Evolutionary conservation across 2,113 vertebrate species (phyloP), one percentile per base, ranked within the genome.

Genomic region (Boleophthalmus pectinirostris): DNA sequence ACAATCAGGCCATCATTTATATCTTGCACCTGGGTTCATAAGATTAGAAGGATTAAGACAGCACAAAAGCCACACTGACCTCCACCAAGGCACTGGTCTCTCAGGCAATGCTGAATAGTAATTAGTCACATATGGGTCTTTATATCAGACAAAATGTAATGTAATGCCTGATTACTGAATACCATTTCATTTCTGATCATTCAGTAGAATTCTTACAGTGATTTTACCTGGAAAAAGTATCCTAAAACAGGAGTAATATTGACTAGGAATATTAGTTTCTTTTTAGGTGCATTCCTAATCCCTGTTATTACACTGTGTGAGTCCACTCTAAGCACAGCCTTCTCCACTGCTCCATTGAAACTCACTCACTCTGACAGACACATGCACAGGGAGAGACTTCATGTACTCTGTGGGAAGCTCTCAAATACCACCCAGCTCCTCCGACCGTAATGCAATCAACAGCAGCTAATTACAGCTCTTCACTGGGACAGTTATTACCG

Each of bases 401-500:
- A 78, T 65, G 33, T 60, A 38, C n/a, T 2, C 25, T 58, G 65
- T 38, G 1, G 69, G 58, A 79, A 69, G 72, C 66, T 58, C 75
- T 66, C 61, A 18, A 57, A 70, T 33, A 49, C 68, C 63, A 75
- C 65, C 69, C 64, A 67, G 21, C 73, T 83, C 54, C 65, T 74
- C 51, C 43, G 35, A 29, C 68, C 63, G 24, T 49, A 67, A 57
- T 70, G 18, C 43, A 79, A 83, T 82, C 77, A 24, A 16, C 61
- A 71, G 71, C 60, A 58, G 61, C 38, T 80, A 82, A 85, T 72
- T 72, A 45, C 46, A 38, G 76, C 75, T 76, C 76, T 70, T 83
- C 64, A 73, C 13, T 35, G 45, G 49, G 5, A 66, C 65, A 51
- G 53, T 74, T 65, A 77, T 81, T 70, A 79, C 10, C 60, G 14